A percentile compares a stretch with the other conserved stretches of the same genome.
These are phyloP conservation scores for Opisthograptis luteolata DNA, from an alignment of 2,888 invertebrate species.

Conservation along the genomic window DNA sequence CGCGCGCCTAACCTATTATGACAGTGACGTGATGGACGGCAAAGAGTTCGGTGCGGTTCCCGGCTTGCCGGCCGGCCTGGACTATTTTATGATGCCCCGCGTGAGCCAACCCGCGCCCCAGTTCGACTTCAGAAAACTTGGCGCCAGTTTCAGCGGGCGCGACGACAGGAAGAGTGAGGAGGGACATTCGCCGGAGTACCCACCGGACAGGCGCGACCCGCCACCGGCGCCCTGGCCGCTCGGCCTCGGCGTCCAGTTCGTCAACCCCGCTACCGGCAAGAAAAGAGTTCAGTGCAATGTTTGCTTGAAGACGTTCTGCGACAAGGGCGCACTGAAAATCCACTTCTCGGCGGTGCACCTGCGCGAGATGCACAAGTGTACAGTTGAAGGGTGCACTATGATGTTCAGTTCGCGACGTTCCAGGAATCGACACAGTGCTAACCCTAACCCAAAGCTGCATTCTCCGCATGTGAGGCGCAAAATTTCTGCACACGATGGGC, in stretches of 20 bases:
- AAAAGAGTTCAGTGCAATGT: slow-evolving; percentile 98
- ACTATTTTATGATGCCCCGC: slow-evolving; percentile 83
- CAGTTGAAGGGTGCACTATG: slow-evolving; percentile 98
- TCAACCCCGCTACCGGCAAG: slow-evolving; percentile 96
- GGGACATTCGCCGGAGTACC: slow-evolving; percentile 71
- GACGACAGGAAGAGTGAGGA: slow-evolving; percentile 74
- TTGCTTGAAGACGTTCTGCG: slow-evolving; percentile 99
- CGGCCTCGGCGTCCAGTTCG: slow-evolving; percentile 93
- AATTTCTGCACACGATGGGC: slow-evolving; percentile 96
- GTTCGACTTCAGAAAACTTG: slow-evolving; percentile 92
- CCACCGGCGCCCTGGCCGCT: slow-evolving; percentile 89
- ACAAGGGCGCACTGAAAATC: slow-evolving; percentile 99
- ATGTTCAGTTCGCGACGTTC: slow-evolving; percentile 98
- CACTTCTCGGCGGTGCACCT: slow-evolving; percentile 99
- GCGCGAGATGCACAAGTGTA: slow-evolving; percentile 99
- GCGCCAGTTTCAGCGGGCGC: slow-evolving; percentile 86
- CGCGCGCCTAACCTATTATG: slow-evolving; percentile 65
- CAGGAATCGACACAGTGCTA: slow-evolving; percentile 97
- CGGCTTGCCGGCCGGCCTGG: slow-evolving; percentile 77
- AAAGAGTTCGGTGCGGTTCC: slow-evolving; percentile 79
- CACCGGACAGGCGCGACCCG: slow-evolving; percentile 68
- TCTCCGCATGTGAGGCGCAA: slow-evolving; percentile 97
- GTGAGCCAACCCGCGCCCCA: slow-evolving; percentile 94
- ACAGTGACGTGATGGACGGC: slow-evolving; percentile 81
- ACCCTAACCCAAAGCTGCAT: slow-evolving; percentile 98